Conservation (phyloP, 30 jellyfish, hydroid and myxozoan genomes). For the Morbakka virulenta region DNA sequence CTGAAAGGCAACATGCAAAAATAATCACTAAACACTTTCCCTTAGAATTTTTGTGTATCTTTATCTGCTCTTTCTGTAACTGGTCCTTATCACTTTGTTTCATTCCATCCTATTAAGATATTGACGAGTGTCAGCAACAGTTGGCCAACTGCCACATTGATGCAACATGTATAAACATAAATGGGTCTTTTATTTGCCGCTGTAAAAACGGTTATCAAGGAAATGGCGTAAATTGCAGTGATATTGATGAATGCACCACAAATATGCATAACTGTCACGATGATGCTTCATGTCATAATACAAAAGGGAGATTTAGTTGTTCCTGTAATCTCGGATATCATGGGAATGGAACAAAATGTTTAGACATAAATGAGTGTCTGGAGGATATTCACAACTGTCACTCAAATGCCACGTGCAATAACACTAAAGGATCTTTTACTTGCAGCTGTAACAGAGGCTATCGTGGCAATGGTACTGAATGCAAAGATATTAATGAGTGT, state of each 20-base stretch:
- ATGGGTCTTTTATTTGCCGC: conserved; percentile 32
- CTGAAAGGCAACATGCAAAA: neutral
- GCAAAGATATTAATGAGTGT: conserved; percentile 69
- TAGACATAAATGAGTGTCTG: conserved; percentile 36
- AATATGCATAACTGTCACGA: conserved; percentile 14
- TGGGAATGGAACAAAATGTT: conserved; percentile 41
- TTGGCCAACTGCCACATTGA: conserved; percentile 3
- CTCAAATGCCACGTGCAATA: conserved; percentile 25
- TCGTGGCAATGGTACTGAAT: conserved; percentile 47
- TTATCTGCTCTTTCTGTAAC: no score
- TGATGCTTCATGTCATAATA: conserved; percentile 10
- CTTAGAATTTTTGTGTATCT: no score
- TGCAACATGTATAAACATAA: conserved; percentile 27
- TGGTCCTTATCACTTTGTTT: no score
- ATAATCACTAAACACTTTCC: neutral
- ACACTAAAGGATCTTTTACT: conserved; percentile 28
- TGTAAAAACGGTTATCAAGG: conserved; percentile 48
- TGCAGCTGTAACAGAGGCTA: conserved; percentile 51
- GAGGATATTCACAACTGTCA: conserved; percentile 16
- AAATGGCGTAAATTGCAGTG: conserved; percentile 30
- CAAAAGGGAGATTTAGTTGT: conserved; percentile 1
- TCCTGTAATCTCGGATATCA: conserved; percentile 21
- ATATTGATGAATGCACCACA: conserved; percentile 20
- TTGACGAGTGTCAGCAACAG: conserved; percentile 7
- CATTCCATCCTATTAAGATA: no score